These are phyloP conservation scores for Macrobrachium nipponense DNA, from an alignment of 1,140 invertebrate genomes.

Conservation along the genomic window DNA sequence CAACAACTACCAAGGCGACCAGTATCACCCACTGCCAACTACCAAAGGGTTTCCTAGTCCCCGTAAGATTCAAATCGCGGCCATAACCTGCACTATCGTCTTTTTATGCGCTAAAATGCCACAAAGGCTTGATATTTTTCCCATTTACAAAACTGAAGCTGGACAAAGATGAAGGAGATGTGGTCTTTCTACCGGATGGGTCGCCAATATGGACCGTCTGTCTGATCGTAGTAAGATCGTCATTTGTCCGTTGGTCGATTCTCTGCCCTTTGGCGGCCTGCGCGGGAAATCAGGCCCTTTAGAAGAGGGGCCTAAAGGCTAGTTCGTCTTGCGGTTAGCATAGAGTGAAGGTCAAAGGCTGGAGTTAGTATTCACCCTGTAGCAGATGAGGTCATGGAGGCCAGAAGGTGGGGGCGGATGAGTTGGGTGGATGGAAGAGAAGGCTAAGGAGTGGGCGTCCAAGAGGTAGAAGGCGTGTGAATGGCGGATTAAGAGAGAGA, in stretches of 20 bases:
- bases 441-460: background rate
- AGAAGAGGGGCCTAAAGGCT: background rate
- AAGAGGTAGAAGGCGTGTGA: background rate
- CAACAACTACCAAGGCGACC: background rate
- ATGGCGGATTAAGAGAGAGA: background rate
- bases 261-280: too few species aligned
- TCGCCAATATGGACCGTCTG: background rate
- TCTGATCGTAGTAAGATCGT: background rate
- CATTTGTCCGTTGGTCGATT: too few species aligned
- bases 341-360: conserved; percentile 25
- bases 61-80: conserved; percentile 7
- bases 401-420: conserved; percentile 8
- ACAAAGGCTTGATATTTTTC: conserved; percentile 45
- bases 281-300: background rate
- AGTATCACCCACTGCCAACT: background rate
- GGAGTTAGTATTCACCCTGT: conserved; percentile 50
- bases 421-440: conserved; percentile 3
- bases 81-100: conserved; percentile 15
- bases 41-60: background rate
- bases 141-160: conserved; percentile 41
- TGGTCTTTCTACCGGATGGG: background rate
- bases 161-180: conserved; percentile 25
- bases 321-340: background rate
- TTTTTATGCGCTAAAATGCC: conserved; percentile 36
- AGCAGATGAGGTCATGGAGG: conserved; percentile 39